These are phyloP conservation scores for Brachionus koreanus DNA, from an alignment of 1,140 invertebrate species.

Conservation along the genomic window DNA sequence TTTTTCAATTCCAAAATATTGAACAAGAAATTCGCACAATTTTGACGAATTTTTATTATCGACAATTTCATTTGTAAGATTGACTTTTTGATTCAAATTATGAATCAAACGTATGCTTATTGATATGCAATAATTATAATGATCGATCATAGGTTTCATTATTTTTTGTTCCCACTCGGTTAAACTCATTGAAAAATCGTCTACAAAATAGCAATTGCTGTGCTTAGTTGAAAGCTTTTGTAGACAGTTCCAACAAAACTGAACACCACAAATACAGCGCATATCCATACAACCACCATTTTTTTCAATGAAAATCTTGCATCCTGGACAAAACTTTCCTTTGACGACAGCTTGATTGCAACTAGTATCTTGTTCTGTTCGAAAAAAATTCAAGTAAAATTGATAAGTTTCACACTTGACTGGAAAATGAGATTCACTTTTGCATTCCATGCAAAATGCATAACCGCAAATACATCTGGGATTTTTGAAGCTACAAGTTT, in stretches of 20 bases:
- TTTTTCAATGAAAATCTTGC: not conserved
- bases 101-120: not conserved
- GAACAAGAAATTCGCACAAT: not conserved
- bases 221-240: not conserved
- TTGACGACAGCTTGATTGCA: not conserved
- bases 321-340: slow-evolving; percentile 13
- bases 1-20: not conserved
- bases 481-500: not conserved
- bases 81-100: not conserved
- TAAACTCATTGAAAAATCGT: not conserved
- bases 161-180: not conserved
- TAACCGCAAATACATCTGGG: not conserved
- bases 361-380: not conserved
- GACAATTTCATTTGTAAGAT: not conserved
- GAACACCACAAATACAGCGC: slow-evolving; percentile 1
- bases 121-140: not conserved
- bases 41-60: not conserved
- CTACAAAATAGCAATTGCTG: not conserved
- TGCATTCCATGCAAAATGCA: not conserved
- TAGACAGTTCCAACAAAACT: slow-evolving; percentile 24
- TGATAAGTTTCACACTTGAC: not conserved
- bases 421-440: not conserved
- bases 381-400: not conserved
- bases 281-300: slow-evolving; percentile 21
- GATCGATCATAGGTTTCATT: not conserved